A percentile compares a stretch with the other conserved stretches of the same genome.
phyloP scores from a whole-genome alignment of 1,140 invertebrate genomes.

The Belonocnema kinseyi region DNA sequence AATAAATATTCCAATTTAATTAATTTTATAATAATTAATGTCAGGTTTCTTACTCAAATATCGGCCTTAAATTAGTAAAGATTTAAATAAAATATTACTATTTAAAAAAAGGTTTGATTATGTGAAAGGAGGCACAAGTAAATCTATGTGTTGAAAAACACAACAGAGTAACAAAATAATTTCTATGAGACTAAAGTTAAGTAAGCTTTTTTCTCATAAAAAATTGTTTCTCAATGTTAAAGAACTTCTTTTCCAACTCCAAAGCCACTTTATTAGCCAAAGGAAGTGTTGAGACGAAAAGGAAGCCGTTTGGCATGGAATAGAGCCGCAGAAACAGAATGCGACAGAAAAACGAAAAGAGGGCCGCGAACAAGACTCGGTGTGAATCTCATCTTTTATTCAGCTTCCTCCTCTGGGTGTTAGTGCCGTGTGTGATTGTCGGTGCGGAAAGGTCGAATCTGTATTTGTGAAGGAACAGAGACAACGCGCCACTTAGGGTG shows the following conservation, averaged over 20 bases:
- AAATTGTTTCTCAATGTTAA: background rate
- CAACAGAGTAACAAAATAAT: too few relatives aligned
- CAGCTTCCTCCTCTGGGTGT: conserved; percentile 52
- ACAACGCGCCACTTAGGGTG: conserved; percentile 72
- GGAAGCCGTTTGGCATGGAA: conserved; percentile 40
- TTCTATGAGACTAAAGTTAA: too few relatives aligned
- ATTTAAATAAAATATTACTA: too few relatives aligned
- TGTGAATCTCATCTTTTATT: conserved; percentile 75
- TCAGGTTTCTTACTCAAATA: too few relatives aligned
- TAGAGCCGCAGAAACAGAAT: conserved; percentile 49
- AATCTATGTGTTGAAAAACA: too few relatives aligned
- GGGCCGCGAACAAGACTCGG: conserved; percentile 66
- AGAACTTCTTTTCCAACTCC: background rate
- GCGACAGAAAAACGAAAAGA: conserved; percentile 64
- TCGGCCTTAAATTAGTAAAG: too few relatives aligned
- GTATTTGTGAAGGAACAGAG: conserved; percentile 60
- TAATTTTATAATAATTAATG: too few relatives aligned
- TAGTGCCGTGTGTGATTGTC: conserved; percentile 50
- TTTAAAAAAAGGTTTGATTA: too few relatives aligned
- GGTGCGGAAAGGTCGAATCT: conserved; percentile 41
- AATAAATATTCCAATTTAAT: too few relatives aligned
- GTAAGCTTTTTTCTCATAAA: too few relatives aligned
- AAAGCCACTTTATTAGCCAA: conserved; percentile 66
- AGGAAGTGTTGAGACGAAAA: conserved; percentile 39
- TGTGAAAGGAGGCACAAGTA: too few relatives aligned